Percentiles rank a stretch among this genome's conserved stretches.
Evolutionary conservation across 1,140 invertebrate species (phyloP).

Genomic region (Drusus annulatus): DNA sequence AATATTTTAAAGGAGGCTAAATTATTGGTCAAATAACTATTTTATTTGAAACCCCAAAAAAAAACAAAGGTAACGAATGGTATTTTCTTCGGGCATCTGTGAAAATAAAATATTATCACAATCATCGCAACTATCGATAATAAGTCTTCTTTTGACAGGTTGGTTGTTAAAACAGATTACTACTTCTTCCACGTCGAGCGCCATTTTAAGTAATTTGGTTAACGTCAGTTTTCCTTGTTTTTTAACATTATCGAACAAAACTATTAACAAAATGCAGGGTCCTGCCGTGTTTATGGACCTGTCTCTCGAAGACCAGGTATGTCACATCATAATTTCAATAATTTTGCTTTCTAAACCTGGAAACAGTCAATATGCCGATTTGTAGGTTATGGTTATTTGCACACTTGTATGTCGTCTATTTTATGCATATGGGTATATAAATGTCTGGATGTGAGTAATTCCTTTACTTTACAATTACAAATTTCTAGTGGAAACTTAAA

Average conservation of each 20-base stretch:
- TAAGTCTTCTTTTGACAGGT: not conserved
- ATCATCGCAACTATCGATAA: not conserved
- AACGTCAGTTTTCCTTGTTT: slow-evolving; percentile 12
- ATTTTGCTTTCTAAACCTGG: not conserved
- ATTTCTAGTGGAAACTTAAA: too few relatives aligned
- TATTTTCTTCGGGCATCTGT: not conserved
- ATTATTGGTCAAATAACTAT: too few relatives aligned
- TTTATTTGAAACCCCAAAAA: too few relatives aligned
- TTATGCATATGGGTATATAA: slow-evolving; percentile 35
- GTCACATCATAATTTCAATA: not conserved
- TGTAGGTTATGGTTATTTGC: slow-evolving; percentile 34
- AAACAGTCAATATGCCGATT: slow-evolving; percentile 31
- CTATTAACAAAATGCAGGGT: slow-evolving; percentile 75
- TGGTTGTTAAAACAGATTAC: slow-evolving; percentile 21
- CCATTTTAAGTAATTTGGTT: slow-evolving; percentile 13
- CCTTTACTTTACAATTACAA: too few relatives aligned
- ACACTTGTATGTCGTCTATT: slow-evolving; percentile 24
- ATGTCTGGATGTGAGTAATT: too few relatives aligned
- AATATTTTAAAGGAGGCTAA: too few relatives aligned
- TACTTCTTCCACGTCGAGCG: slow-evolving; percentile 31
- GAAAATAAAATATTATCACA: slow-evolving; percentile 4
- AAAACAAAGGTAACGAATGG: too few relatives aligned
- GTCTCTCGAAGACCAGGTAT: slow-evolving; percentile 83
- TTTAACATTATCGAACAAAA: slow-evolving; percentile 10
- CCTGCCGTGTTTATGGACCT: slow-evolving; percentile 87